Percentiles rank a stretch among this genome's conserved stretches.
Evolutionary conservation across 2,888 invertebrate species (phyloP).

Genomic region (Sarcophaga subvicina): DNA sequence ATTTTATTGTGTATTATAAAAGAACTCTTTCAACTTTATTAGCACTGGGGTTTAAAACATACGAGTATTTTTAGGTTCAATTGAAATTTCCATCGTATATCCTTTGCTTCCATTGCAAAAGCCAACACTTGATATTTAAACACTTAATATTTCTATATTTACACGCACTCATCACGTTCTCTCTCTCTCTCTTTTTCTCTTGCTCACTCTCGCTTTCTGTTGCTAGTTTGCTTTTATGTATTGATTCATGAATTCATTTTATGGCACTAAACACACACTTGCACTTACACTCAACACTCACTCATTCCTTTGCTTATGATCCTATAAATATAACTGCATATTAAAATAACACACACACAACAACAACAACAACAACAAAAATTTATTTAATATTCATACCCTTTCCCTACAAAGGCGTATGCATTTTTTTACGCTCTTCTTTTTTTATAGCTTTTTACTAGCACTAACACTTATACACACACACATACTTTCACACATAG

Average conservation of each 20-base stretch:
- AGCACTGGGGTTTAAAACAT: no score
- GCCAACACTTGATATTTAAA: background rate
- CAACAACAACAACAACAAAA: no score
- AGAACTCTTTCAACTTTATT: no score
- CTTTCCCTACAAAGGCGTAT: slow-evolving; percentile 10
- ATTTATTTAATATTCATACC: slow-evolving; percentile 36
- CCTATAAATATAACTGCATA: slow-evolving; percentile 1
- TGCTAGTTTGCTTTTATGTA: background rate
- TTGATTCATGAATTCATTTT: slow-evolving; percentile 42
- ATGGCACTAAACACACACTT: slow-evolving; percentile 7
- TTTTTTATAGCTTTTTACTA: background rate
- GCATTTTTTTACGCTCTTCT: background rate
- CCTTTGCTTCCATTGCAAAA: slow-evolving; percentile 9
- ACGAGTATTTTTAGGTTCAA: no score
- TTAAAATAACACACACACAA: slow-evolving; percentile 17
- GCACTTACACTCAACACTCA: background rate
- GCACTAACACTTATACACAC: slow-evolving; percentile 21
- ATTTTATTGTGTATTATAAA: no score
- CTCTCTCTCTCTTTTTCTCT: background rate
- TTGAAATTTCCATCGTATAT: no score
- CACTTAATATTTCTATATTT: slow-evolving; percentile 38
- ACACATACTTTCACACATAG: background rate
- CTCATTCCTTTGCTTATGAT: background rate
- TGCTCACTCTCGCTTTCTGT: no score
- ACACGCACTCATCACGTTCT: slow-evolving; percentile 31